Evolutionary conservation across 2,113 vertebrate genomes (phyloP).

Genomic region (Gallinago media): DNA sequence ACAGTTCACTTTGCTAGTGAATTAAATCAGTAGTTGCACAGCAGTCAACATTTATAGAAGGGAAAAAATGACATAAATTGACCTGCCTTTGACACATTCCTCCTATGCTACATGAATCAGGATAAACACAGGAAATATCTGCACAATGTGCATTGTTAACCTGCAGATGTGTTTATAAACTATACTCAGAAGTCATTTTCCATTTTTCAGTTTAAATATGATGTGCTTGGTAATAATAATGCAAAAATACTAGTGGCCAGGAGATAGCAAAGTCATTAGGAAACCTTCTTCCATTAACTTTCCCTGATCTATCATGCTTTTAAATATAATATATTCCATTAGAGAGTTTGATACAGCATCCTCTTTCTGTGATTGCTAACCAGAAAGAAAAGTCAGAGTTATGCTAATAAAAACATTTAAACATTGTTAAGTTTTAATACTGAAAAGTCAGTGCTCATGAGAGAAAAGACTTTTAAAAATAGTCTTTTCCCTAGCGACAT

Average conservation of each 20-base stretch:
- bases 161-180: slow-evolving; percentile 39
- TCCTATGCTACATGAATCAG: neutral
- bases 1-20: neutral
- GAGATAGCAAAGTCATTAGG: neutral
- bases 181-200: slow-evolving; percentile 5
- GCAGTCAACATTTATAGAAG: neutral
- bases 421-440: neutral
- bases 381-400: neutral
- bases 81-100: slow-evolving; percentile 36
- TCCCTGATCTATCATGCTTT: neutral
- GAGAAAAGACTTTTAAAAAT: slow-evolving; percentile 8
- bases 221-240: neutral
- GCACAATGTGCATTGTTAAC: slow-evolving; percentile 52
- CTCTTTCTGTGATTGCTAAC: neutral
- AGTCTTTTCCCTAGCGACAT: neutral
- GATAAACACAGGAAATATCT: slow-evolving; percentile 60
- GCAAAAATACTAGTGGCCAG: neutral
- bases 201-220: slow-evolving; percentile 13
- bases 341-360: neutral
- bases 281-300: neutral
- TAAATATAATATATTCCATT: neutral
- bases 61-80: slow-evolving; percentile 35
- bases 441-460: neutral
- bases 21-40: slow-evolving; percentile 40
- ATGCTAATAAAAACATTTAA: slow-evolving; percentile 20